A percentile compares a stretch with the other conserved stretches of the same genome.
These are phyloP conservation scores for Brachionus rubens DNA, from an alignment of 1,140 invertebrate genomes.

Conservation along the genomic window DNA sequence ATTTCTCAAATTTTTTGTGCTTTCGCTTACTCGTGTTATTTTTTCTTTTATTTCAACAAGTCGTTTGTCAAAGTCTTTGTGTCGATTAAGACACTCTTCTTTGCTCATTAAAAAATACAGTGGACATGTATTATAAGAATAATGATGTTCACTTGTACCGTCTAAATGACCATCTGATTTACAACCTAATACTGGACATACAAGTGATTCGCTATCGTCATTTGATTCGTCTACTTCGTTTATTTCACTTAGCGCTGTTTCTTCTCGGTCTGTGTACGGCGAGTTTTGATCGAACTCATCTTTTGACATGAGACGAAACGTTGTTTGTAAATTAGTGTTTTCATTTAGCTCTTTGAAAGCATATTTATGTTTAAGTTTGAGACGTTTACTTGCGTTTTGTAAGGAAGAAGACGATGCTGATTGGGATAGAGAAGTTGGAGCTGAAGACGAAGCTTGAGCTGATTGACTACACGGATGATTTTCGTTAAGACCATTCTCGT, in stretches of 20 bases:
- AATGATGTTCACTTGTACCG: conserved; percentile 19
- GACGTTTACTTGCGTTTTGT: not conserved
- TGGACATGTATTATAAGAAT: conserved; percentile 41
- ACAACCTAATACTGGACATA: conserved; percentile 40
- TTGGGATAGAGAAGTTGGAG: not conserved
- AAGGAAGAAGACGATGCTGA: not conserved
- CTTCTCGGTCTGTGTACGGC: not conserved
- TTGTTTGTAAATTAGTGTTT: not conserved
- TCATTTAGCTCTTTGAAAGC: conserved; percentile 25
- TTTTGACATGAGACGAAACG: conserved; percentile 2
- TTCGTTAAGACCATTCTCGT: not conserved
- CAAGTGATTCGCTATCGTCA: not conserved
- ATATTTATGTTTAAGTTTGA: conserved; percentile 22
- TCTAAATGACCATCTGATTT: conserved; percentile 34
- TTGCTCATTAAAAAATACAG: conserved; percentile 17
- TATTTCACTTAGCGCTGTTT: conserved; percentile 3
- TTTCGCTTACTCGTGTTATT: conserved; percentile 57
- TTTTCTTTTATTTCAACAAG: conserved; percentile 72
- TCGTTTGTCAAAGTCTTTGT: not conserved
- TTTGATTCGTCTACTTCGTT: not conserved
- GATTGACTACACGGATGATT: not conserved
- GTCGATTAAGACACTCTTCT: not conserved
- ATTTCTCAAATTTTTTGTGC: conserved; percentile 17
- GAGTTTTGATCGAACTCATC: conserved; percentile 24
- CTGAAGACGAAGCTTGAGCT: conserved; percentile 6